Conservation (phyloP, 1,140 invertebrate species). For the Ruditapes philippinarum region DNA sequence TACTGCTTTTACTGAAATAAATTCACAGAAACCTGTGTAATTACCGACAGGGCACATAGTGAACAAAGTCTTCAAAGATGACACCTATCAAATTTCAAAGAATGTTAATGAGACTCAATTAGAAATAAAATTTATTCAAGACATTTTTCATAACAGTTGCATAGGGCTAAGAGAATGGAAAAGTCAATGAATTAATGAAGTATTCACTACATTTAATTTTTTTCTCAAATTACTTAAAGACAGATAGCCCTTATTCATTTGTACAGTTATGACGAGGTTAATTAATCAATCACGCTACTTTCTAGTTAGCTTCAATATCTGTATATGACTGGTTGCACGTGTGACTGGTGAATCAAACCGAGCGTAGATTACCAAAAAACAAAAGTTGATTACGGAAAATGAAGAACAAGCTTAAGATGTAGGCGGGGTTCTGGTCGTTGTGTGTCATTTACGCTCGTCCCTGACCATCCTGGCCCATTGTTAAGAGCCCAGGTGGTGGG, state of each 20-base stretch:
- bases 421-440: conserved; percentile 32
- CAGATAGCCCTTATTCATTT: neutral
- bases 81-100: too few species aligned
- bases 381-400: conserved; percentile 38
- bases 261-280: neutral
- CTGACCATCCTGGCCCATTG: conserved; percentile 48
- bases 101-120: too few species aligned
- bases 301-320: neutral
- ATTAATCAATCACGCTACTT: neutral
- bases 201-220: too few species aligned
- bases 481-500: conserved; percentile 49
- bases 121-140: too few species aligned
- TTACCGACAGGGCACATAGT: too few species aligned
- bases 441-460: neutral
- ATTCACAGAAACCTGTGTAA: too few species aligned
- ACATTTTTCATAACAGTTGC: too few species aligned
- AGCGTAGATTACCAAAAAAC: neutral
- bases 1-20: too few species aligned
- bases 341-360: neutral
- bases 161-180: too few species aligned
- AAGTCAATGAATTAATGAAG: too few species aligned
- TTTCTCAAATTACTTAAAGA: neutral
- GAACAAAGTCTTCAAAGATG: too few species aligned
- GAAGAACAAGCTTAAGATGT: neutral
- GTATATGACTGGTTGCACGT: neutral